Base-by-base conservation (phyloP, 2,113 vertebrate genomes). In the Seriola rivoliana region DNA sequence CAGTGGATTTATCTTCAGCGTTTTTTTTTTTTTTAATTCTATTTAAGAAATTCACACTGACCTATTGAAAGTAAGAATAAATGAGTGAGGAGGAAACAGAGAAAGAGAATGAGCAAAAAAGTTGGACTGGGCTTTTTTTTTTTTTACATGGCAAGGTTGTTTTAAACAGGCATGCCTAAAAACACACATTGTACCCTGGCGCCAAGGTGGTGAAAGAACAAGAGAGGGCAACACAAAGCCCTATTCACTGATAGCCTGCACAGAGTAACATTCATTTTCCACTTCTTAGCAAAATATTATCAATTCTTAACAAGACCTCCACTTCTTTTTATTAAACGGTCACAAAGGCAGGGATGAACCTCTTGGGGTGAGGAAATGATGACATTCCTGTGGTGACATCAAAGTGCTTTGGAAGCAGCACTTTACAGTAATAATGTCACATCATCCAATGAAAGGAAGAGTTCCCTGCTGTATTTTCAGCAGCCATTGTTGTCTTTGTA, bases 221-320 rank as follows among this genome's bases (percentile, higher is more conserved):
- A 82, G 71, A 71, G 58, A 84, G 54, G 23, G 71, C 17, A 74
- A 64, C 80, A 86, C 79, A 90, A 89, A 86, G 75, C 65, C 44
- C 79, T 54, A 87, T 91, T 86, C 87, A 87, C 74, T 68, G 81
- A 89, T 84, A 82, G 81, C 81, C 54, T 65, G 34, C 75, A 57
- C 75, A 89, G 85, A 89, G 89, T 86, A 75, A 83, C 74, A 87
- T 78, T 85, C 65, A 88, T 90, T 88, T 90, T 79, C 81, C 46
- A 69, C 67, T 86, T 87, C 77, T 84, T 86, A 64, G 81, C 70
- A 90, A 90, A 90, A 93, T 82, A 86, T 91, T 75, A 85, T 85
- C 85, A 88, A 87, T 89, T 87, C 81, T 81, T 87, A 86, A 80
- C 79, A 86, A 86, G 87, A 69, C 77, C 77, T 84, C 71, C 59